phyloP scores from a whole-genome alignment of 2,797 vertebrate species.

The Enteromius paludinosus region DNA sequence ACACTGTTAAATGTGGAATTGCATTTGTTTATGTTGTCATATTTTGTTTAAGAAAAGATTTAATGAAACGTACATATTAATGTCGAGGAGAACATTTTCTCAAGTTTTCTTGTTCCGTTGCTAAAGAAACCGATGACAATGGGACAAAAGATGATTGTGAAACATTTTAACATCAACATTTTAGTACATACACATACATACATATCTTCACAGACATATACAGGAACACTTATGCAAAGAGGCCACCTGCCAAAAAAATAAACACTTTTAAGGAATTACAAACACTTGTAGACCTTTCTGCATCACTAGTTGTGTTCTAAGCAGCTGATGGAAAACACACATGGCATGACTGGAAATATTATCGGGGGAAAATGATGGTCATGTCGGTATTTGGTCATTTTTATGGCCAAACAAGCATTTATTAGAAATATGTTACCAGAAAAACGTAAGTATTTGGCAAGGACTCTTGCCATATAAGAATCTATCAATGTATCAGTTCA shows the following conservation, averaged over 20 bases:
- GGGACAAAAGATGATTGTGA: background rate
- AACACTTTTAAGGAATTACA: background rate
- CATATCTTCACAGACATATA: background rate
- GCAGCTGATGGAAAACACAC: background rate
- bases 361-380: too few relatives aligned
- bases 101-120: background rate
- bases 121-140: background rate
- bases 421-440: background rate
- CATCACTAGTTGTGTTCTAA: background rate
- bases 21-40: slow-evolving; percentile 9
- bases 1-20: background rate
- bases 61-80: background rate
- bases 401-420: background rate
- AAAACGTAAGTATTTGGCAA: background rate
- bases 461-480: background rate
- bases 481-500: background rate
- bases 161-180: background rate
- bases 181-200: too few relatives aligned
- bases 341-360: background rate
- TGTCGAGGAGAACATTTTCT: background rate
- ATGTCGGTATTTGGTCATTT: background rate
- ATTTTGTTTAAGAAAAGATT: background rate
- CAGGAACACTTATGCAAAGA: background rate
- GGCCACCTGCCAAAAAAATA: background rate
- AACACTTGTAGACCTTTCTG: background rate